Conservation (phyloP, 1,140 invertebrate genomes). For the Eumaeus atala region DNA sequence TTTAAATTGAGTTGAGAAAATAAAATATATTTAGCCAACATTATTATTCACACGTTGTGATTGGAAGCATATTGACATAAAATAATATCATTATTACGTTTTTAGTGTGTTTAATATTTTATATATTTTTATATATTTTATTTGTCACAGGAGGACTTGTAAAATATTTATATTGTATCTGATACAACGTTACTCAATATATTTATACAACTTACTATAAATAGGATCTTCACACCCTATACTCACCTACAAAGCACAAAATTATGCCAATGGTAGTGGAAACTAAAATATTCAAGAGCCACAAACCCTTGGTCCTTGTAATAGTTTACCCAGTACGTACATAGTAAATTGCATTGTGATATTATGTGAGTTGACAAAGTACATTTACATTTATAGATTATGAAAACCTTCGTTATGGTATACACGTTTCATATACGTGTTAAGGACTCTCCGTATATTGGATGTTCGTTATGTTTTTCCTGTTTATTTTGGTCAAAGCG, state of each 20-base stretch:
- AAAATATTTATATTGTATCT: too few species aligned
- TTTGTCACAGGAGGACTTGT: too few species aligned
- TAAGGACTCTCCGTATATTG: background rate
- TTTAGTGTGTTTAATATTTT: too few species aligned
- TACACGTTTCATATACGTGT: background rate
- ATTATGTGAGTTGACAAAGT: constrained; percentile 7
- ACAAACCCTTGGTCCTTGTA: background rate
- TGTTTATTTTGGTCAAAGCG: background rate
- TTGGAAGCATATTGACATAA: too few species aligned
- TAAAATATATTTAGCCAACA: too few species aligned
- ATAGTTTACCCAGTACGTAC: background rate
- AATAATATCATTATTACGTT: too few species aligned
- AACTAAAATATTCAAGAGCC: background rate
- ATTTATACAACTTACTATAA: background rate
- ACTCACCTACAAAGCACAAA: background rate
- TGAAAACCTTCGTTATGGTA: background rate
- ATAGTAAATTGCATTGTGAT: constrained; percentile 1
- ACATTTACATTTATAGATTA: constrained; percentile 5
- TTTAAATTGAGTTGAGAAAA: too few species aligned
- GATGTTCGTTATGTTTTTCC: background rate
- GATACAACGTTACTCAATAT: too few species aligned
- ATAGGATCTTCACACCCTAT: background rate
- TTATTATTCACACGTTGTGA: too few species aligned
- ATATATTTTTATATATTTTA: too few species aligned
- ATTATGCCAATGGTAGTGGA: background rate